Evolutionary conservation across 1,140 invertebrate species (phyloP).

Genomic region (Drosophila watanabei): DNA sequence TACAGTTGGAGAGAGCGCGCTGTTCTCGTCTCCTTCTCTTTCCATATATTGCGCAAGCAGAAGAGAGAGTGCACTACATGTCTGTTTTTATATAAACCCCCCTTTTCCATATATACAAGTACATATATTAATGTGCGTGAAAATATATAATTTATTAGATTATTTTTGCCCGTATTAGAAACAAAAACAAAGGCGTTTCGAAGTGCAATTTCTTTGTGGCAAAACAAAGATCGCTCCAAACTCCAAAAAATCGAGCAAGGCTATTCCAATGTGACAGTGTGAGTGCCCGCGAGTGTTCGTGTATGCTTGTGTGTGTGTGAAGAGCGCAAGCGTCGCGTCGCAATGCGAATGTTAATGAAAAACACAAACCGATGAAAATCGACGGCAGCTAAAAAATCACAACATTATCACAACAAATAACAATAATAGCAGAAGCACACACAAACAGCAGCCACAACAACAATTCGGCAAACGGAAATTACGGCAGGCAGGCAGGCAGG

Average conservation of each 20-base stretch:
- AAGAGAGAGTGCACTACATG: constrained; percentile 32
- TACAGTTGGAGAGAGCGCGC: constrained; percentile 8
- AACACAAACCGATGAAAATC: constrained; percentile 45
- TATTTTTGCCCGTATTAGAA: constrained; percentile 23
- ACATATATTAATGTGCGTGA: constrained; percentile 22
- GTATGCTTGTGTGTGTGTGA: background rate
- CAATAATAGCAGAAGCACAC: constrained; percentile 13
- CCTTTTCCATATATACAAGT: background rate
- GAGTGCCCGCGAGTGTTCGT: background rate
- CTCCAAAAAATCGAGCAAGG: constrained; percentile 48
- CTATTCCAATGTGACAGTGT: constrained; percentile 22
- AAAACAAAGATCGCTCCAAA: constrained; percentile 36
- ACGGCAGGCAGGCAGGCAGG: constrained; percentile 30
- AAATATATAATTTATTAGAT: constrained; percentile 43
- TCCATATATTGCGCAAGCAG: constrained; percentile 40
- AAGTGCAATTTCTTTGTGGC: constrained; percentile 38
- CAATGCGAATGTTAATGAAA: constrained; percentile 57
- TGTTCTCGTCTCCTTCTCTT: constrained; percentile 13
- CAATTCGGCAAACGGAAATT: constrained; percentile 30
- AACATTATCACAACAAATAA: constrained; percentile 21
- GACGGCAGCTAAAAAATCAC: constrained; percentile 32
- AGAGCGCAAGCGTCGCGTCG: constrained; percentile 50
- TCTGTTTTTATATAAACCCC: constrained; percentile 30
- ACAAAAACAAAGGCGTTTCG: constrained; percentile 33
- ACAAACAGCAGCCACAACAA: constrained; percentile 9